Percentiles rank a stretch among this genome's conserved stretches.
Conservation (phyloP, 2,888 invertebrate species). For the Perithous albicinctus region DNA sequence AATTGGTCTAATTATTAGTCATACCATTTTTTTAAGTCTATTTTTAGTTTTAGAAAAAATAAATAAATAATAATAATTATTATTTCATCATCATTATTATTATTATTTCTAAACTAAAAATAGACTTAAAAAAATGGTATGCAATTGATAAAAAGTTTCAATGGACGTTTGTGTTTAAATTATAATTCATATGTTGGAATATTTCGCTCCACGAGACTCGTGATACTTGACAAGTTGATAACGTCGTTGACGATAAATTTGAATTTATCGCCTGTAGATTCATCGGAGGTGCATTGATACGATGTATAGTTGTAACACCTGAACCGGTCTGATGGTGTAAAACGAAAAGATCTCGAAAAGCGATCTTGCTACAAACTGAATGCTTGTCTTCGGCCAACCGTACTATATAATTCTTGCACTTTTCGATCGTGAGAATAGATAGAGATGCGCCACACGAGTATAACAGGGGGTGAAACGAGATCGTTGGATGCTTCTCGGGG, state of each 20-base stretch:
- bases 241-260: conserved; percentile 16
- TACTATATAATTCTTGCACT: conserved; percentile 31
- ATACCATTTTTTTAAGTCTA: no score
- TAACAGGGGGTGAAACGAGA: conserved; percentile 35
- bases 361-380: conserved; percentile 17
- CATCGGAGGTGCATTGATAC: conserved; percentile 14
- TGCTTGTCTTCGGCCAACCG: conserved; percentile 27
- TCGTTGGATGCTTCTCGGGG: conserved; percentile 41
- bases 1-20: no score
- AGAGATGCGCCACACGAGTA: conserved; percentile 29
- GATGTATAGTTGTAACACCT: not conserved
- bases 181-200: no score
- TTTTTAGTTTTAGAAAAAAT: no score
- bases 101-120: no score
- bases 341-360: conserved; percentile 1
- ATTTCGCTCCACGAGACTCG: no score
- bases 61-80: no score
- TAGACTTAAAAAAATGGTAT: no score
- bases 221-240: not conserved
- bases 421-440: conserved; percentile 53
- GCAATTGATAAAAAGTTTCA: no score
- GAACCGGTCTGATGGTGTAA: not conserved
- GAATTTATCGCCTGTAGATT: not conserved
- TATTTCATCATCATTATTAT: no score
- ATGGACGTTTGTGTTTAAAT: no score